Base-by-base conservation (phyloP, 2,888 invertebrate species). In the Ochropleura leucogaster region DNA sequence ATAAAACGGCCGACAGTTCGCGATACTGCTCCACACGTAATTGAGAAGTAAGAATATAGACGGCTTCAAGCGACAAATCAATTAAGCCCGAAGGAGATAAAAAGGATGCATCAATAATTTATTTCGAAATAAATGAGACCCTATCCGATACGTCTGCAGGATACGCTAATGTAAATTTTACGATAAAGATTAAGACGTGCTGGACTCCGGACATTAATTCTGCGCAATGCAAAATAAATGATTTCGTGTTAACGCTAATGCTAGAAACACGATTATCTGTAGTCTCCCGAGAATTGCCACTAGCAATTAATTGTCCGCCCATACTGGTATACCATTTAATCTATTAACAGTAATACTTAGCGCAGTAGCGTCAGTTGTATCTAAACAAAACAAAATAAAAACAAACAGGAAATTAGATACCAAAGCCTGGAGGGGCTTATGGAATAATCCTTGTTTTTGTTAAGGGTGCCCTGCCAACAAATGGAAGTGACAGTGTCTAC, bases 391-490 rank as follows among this genome's bases (percentile, higher is more conserved):
- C 88, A 87, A 89, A 91, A 90, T 85, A 89, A 90, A 92, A 93
- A 93, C 91, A 93, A 92, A 92, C 93, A 93, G 93, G 95, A 94
- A 92, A 93, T 94, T 91, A 93, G 94, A 94, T 90, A 92, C 92
- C 90, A 91, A 90, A 91, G 91, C 90, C 92, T 93, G 92, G 87
- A 88, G 92, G 90, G 93, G 93, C 93, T 95, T 93, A 94, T 85
- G 85, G 89, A 90, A 90, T 96, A 96, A 96, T 95, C 95, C 95
- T 87, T 94, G 94, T 95, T 95, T 95, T 94, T 94, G 94, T 95
- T 92, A 92, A 95, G 95, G 95, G 95, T 92, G 94, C 89, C 67
- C 92, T 93, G 94, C 91, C 93, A 92, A 93, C 95, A 95, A 96
- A 95, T 96, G 95, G 93, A 90, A 95, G 91, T 95, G 96, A 96